These are phyloP conservation scores for Temnopleurus reevesii DNA, from an alignment of 53 echinoderm and acorn worm genomes.

Conservation along the genomic window DNA sequence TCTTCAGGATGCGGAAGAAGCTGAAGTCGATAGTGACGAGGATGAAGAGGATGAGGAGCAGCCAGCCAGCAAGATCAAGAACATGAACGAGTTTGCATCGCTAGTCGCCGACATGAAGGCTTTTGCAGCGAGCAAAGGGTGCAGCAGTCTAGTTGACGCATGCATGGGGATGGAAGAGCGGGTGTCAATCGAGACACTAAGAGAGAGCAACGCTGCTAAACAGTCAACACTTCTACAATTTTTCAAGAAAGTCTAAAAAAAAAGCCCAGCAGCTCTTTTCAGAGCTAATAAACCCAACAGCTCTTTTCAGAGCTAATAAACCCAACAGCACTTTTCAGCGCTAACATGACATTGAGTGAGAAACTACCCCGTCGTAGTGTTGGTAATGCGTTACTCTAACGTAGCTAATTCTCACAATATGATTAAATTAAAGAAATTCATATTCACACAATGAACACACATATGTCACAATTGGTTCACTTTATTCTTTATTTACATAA, in stretches of 20 bases:
- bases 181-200: background rate
- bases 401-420: conserved; percentile 14
- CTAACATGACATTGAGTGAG: conserved; percentile 14
- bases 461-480: no score
- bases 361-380: conserved; percentile 29
- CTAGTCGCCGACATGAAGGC: background rate
- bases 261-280: background rate
- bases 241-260: background rate
- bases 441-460: no score
- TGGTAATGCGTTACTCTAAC: background rate
- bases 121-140: background rate
- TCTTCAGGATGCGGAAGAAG: background rate
- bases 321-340: background rate
- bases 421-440: background rate
- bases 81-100: background rate
- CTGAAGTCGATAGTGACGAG: background rate
- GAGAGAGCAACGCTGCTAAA: background rate
- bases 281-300: background rate
- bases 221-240: background rate
- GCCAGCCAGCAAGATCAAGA: background rate
- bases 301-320: conserved; percentile 1
- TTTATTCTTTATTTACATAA: no score
- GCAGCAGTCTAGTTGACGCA: background rate
- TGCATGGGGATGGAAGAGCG: background rate
- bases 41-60: background rate